Evolutionary conservation across 2,113 vertebrate genomes (phyloP).

Genomic region (Xyliphius kryptos): DNA sequence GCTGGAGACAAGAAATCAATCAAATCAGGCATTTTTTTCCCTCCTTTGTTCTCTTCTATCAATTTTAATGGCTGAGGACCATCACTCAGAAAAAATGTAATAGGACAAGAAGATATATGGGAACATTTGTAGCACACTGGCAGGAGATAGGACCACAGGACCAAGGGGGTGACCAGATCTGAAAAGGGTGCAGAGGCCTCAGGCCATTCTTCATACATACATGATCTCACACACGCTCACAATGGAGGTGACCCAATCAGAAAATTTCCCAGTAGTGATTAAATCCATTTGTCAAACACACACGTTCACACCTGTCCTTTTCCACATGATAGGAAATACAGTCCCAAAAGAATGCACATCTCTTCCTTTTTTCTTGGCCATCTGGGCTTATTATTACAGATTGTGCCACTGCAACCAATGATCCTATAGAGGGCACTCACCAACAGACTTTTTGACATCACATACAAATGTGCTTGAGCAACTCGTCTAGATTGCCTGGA

Average conservation of each 20-base stretch:
- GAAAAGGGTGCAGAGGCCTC: conserved; percentile 43
- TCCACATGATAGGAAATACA: too few species aligned
- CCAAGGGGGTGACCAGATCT: conserved; percentile 14
- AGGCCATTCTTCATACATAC: conserved; percentile 32
- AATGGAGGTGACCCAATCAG: conserved; percentile 19
- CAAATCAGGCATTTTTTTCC: conserved; percentile 67
- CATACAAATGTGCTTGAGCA: too few species aligned
- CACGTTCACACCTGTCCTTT: conserved; percentile 17
- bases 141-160: conserved; percentile 63
- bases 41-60: conserved; percentile 75
- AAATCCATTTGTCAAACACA: conserved; percentile 36
- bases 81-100: conserved; percentile 86
- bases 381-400: neutral
- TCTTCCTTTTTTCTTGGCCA: too few species aligned
- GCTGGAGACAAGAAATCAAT: conserved; percentile 68
- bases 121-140: conserved; percentile 72
- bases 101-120: conserved; percentile 90
- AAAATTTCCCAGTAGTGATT: conserved; percentile 22
- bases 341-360: too few species aligned
- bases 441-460: too few species aligned
- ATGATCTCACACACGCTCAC: conserved; percentile 15
- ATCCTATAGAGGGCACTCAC: conserved; percentile 18
- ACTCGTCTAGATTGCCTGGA: too few species aligned
- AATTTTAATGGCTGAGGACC: conserved; percentile 86
- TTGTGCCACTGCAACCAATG: neutral